phyloP scores from a whole-genome alignment of 2,797 vertebrate species.

The Chaunax sp. region DNA sequence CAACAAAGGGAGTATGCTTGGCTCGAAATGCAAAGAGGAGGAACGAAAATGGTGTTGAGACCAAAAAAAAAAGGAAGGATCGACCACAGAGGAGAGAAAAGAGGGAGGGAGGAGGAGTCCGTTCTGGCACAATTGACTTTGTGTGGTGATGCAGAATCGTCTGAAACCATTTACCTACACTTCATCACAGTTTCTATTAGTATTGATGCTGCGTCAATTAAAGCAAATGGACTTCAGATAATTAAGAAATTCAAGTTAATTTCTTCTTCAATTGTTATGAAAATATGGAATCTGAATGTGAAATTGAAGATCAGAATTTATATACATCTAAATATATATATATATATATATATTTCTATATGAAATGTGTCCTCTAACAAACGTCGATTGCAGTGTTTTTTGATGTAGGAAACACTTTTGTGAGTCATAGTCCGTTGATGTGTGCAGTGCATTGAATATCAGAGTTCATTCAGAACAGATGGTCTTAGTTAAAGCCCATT shows the following conservation, averaged over 20 bases:
- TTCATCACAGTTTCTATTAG: background rate
- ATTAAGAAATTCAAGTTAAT: too few species aligned
- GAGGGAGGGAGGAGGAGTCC: conserved; percentile 33
- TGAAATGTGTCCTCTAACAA: background rate
- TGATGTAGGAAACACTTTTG: conserved; percentile 2
- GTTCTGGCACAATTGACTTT: conserved; percentile 20
- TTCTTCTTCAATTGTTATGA: too few species aligned
- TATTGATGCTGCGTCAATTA: background rate
- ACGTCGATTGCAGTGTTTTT: background rate
- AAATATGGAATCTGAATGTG: too few species aligned
- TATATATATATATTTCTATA: too few species aligned
- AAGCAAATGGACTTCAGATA: background rate
- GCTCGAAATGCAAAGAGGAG: conserved; percentile 64
- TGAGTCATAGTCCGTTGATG: conserved; percentile 40
- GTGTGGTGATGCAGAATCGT: conserved; percentile 27
- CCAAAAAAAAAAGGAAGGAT: conserved; percentile 56
- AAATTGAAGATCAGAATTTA: too few species aligned
- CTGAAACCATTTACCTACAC: conserved; percentile 18
- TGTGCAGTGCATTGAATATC: conserved; percentile 20
- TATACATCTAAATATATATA: too few species aligned
- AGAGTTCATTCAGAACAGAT: conserved; percentile 56
- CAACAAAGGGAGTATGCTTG: conserved; percentile 81
- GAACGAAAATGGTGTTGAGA: conserved; percentile 66
- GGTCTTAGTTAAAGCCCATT: conserved; percentile 20
- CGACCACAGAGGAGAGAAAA: conserved; percentile 42